Conservation (phyloP, 2,888 invertebrate species). For the Zeuzera pyrina region DNA sequence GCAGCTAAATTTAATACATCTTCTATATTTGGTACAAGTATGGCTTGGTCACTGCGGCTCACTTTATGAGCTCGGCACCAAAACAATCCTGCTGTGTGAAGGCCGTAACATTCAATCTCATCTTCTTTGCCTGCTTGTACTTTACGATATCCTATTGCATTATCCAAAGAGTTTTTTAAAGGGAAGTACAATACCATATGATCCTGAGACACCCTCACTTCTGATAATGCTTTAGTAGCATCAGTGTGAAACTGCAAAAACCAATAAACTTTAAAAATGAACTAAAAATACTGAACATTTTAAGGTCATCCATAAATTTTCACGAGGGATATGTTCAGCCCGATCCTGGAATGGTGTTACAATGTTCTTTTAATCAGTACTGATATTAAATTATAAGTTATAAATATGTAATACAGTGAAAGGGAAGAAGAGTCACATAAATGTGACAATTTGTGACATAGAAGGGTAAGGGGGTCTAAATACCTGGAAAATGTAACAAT, state of each 20-base stretch:
- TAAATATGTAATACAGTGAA: too few relatives aligned
- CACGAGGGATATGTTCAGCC: too few relatives aligned
- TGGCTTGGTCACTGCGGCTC: constrained; percentile 51
- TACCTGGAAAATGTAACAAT: too few relatives aligned
- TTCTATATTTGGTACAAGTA: constrained; percentile 61
- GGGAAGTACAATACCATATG: constrained; percentile 77
- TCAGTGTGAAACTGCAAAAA: constrained; percentile 60
- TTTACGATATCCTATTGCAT: constrained; percentile 78
- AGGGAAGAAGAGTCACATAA: too few relatives aligned
- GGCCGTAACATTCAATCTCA: constrained; percentile 37
- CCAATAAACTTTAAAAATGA: neutral
- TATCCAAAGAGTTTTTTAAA: constrained; percentile 72
- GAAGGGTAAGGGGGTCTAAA: too few relatives aligned
- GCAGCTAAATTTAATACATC: constrained; percentile 57
- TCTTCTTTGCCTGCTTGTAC: constrained; percentile 59
- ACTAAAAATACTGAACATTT: neutral
- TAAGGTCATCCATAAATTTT: too few relatives aligned
- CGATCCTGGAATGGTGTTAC: too few relatives aligned
- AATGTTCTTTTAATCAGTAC: too few relatives aligned
- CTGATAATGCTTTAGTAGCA: constrained; percentile 60
- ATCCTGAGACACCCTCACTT: constrained; percentile 69
- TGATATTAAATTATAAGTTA: too few relatives aligned
- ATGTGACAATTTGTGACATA: too few relatives aligned
- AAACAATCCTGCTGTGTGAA: constrained; percentile 53
- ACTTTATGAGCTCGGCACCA: constrained; percentile 43